Evolutionary conservation across 2,113 vertebrate species (phyloP).

Genomic region (Noctilio leporinus): DNA sequence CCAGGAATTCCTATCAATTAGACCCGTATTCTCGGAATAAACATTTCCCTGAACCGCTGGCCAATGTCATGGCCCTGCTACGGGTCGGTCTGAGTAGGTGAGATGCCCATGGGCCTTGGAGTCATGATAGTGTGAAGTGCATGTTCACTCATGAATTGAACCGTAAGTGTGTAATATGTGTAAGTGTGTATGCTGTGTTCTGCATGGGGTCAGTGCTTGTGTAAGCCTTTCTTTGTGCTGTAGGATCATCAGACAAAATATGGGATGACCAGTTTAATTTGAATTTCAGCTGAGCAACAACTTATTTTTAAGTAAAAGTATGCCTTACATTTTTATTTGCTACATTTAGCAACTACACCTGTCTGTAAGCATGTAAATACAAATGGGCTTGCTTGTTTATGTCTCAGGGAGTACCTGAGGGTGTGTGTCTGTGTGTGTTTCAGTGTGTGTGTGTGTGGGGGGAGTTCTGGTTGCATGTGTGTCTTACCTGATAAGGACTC

Average conservation of each 20-base stretch:
- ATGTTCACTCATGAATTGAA: neutral
- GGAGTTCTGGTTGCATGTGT: neutral
- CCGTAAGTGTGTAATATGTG: neutral
- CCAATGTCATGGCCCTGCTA: neutral
- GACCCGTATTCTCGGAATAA: neutral
- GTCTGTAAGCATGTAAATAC: accelerated
- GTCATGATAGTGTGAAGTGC: neutral
- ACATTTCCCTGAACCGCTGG: neutral
- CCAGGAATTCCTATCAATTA: conserved; percentile 40
- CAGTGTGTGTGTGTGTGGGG: neutral
- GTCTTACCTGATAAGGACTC: neutral
- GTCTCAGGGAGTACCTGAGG: neutral
- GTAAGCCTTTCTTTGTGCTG: neutral
- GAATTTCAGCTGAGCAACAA: neutral
- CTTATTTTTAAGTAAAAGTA: neutral
- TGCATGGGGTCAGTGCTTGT: neutral
- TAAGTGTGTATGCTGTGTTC: neutral
- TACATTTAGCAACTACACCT: neutral
- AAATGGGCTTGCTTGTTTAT: neutral
- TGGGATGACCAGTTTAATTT: neutral
- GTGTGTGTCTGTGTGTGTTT: neutral
- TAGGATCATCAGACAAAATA: neutral
- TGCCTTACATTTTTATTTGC: neutral
- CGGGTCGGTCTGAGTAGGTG: neutral
- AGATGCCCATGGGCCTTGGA: neutral